Evolutionary conservation across 1,140 invertebrate species (phyloP).

Genomic region (Bombus consobrinus): DNA sequence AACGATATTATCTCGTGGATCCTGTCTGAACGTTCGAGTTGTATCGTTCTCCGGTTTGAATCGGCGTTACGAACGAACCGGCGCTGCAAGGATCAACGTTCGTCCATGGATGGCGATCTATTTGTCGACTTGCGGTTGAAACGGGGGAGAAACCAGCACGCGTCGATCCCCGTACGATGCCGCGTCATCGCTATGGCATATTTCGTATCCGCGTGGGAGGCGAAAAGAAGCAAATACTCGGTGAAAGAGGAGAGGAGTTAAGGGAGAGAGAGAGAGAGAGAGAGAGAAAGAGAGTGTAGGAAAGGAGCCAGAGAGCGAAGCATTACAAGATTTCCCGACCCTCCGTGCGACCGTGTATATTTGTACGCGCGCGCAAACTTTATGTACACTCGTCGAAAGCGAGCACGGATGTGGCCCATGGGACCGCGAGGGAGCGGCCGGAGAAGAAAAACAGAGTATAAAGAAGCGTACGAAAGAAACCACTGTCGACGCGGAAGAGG

Average conservation of each 20-base stretch:
- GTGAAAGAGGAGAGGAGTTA: background rate
- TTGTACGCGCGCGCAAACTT: constrained; percentile 40
- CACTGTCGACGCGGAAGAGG: constrained; percentile 54
- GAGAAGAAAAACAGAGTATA: background rate
- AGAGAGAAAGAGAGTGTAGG: background rate
- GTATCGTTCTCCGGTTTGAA: too few relatives aligned
- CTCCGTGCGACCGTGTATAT: constrained; percentile 33
- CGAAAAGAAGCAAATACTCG: too few relatives aligned
- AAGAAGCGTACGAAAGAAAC: constrained; percentile 47
- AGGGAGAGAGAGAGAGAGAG: background rate
- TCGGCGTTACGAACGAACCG: too few relatives aligned
- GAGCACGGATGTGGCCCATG: constrained; percentile 21
- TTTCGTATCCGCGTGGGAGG: too few relatives aligned
- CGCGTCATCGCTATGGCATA: too few relatives aligned
- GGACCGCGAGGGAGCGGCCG: background rate
- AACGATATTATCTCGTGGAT: constrained; percentile 55
- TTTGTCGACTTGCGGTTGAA: too few relatives aligned
- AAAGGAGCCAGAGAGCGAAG: constrained; percentile 12
- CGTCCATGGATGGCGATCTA: too few relatives aligned
- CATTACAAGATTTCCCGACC: constrained; percentile 53
- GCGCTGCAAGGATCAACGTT: too few relatives aligned
- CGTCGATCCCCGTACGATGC: too few relatives aligned
- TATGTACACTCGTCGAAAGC: constrained; percentile 25
- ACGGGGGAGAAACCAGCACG: too few relatives aligned
- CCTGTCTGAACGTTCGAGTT: too few relatives aligned